phyloP scores from a whole-genome alignment of 2,888 invertebrate species.

The Ametastegia equiseti region DNA sequence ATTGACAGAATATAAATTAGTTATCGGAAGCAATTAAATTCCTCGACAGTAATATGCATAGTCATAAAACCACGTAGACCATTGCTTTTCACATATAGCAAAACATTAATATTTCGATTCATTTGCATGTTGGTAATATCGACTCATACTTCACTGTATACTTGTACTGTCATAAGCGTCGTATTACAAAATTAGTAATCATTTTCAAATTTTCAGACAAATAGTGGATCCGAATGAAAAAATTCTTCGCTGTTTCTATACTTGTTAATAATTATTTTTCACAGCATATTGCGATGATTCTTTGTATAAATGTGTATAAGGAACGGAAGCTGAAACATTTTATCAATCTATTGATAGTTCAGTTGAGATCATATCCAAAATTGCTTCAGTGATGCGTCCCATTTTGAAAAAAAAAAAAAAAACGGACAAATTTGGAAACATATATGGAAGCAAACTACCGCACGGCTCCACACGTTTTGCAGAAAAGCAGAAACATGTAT shows the following conservation, averaged over 20 bases:
- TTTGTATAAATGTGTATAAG: too few species aligned
- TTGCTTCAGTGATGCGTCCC: not conserved
- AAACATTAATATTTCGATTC: not conserved
- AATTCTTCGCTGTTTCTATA: not conserved
- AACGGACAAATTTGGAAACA: not conserved
- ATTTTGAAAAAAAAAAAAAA: not conserved
- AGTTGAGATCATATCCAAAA: not conserved
- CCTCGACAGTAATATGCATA: not conserved
- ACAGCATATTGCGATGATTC: too few species aligned
- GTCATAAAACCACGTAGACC: conserved; percentile 10
- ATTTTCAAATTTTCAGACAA: not conserved
- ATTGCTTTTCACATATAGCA: not conserved
- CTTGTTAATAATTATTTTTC: not conserved
- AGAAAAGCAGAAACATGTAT: conserved; percentile 15
- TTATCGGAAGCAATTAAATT: not conserved
- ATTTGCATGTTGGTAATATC: not conserved
- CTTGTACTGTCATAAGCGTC: not conserved
- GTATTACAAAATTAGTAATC: not conserved
- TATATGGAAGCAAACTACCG: not conserved
- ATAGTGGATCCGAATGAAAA: not conserved
- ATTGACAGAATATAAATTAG: conserved; percentile 19
- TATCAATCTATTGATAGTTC: not conserved
- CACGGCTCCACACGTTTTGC: not conserved
- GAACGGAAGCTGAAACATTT: not conserved
- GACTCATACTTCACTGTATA: not conserved